Evolutionary conservation across 1,140 invertebrate species (phyloP).

Genomic region (Mamestra configurata): DNA sequence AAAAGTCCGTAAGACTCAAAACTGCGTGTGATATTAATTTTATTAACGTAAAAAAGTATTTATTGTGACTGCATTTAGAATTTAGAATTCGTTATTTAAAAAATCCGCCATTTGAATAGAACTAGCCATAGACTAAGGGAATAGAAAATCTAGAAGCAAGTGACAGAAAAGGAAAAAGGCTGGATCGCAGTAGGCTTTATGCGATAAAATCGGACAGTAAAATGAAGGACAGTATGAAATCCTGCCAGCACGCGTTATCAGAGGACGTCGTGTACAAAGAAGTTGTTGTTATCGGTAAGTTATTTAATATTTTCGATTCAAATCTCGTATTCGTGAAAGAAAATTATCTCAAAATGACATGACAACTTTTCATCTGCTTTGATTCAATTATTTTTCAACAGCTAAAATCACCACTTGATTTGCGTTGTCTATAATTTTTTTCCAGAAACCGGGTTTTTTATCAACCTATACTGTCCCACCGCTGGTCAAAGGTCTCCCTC

Average conservation of each 20-base stretch:
- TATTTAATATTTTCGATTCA: not conserved
- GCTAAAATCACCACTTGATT: too few relatives aligned
- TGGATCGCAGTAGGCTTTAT: constrained; percentile 45
- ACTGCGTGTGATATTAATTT: constrained; percentile 82
- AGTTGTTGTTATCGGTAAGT: constrained; percentile 90
- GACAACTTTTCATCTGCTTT: too few relatives aligned
- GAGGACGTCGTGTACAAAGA: constrained; percentile 89
- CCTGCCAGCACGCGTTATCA: constrained; percentile 79
- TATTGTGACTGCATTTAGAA: constrained; percentile 61
- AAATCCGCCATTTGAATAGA: constrained; percentile 37
- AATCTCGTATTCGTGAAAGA: too few relatives aligned
- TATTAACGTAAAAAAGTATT: constrained; percentile 65
- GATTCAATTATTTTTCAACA: too few relatives aligned
- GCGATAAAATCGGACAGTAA: constrained; percentile 49
- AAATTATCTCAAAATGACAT: too few relatives aligned
- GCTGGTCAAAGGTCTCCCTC: too few relatives aligned
- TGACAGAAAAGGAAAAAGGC: constrained; percentile 22
- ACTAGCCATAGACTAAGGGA: constrained; percentile 43
- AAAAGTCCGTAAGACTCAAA: constrained; percentile 82
- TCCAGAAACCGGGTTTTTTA: too few relatives aligned
- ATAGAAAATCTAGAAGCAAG: constrained; percentile 26
- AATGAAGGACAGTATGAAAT: constrained; percentile 79
- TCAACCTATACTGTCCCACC: too few relatives aligned
- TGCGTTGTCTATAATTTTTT: too few relatives aligned
- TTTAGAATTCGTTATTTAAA: constrained; percentile 61